Evolutionary conservation across 2,888 invertebrate genomes (phyloP).

Genomic region (Diaphora mendica): DNA sequence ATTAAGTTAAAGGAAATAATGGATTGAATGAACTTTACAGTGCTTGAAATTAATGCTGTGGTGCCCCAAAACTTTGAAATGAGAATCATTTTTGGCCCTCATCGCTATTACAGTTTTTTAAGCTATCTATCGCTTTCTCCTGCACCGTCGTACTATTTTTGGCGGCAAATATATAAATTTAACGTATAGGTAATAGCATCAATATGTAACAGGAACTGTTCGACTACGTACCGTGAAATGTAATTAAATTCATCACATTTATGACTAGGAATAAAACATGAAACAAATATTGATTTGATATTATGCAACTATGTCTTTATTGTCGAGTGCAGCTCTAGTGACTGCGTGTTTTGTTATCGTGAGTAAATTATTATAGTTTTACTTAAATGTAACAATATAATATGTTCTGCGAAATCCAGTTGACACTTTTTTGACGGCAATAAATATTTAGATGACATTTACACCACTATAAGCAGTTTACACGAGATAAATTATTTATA

Average conservation of each 20-base stretch:
- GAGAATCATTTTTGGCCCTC: background rate
- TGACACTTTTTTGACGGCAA: background rate
- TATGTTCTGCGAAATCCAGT: background rate
- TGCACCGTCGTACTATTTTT: background rate
- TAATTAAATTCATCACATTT: conserved; percentile 25
- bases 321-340: conserved; percentile 19
- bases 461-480: too few relatives aligned
- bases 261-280: conserved; percentile 29
- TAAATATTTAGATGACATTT: too few relatives aligned
- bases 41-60: background rate
- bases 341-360: conserved; percentile 29
- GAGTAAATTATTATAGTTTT: conserved; percentile 20
- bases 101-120: background rate
- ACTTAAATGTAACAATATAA: background rate
- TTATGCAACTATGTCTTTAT: conserved; percentile 32
- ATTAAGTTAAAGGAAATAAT: background rate
- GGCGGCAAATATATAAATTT: background rate
- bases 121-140: background rate
- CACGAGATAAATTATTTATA: background rate
- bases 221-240: background rate
- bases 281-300: conserved; percentile 18
- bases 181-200: background rate
- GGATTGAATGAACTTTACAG: background rate
- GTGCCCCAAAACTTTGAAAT: background rate
- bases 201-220: conserved; percentile 1